These are phyloP conservation scores for Magallana ariakensis DNA, from an alignment of 1,140 invertebrate genomes.

Conservation along the genomic window DNA sequence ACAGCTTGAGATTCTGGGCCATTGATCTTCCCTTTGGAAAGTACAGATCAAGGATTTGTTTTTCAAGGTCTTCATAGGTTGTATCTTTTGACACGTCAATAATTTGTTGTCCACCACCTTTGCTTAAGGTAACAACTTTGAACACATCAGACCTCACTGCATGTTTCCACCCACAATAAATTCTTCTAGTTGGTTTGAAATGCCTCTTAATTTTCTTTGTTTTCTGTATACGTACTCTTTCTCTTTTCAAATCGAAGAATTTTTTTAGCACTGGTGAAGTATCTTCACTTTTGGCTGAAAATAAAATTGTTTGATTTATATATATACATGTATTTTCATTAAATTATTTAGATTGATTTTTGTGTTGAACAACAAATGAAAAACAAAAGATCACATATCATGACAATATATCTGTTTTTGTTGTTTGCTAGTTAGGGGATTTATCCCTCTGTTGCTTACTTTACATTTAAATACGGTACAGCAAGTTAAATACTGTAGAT, in stretches of 20 bases:
- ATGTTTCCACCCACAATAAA: constrained; percentile 6
- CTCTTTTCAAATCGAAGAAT: neutral
- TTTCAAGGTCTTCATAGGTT: neutral
- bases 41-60: neutral
- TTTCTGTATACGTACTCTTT: neutral
- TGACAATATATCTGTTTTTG: no score
- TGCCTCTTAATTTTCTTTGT: neutral
- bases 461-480: neutral
- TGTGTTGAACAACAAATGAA: no score
- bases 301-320: neutral
- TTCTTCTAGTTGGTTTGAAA: neutral
- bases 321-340: neutral
- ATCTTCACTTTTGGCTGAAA: constrained; percentile 10
- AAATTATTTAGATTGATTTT: neutral
- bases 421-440: no score
- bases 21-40: constrained; percentile 1
- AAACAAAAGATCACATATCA: no score
- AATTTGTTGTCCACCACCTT: neutral
- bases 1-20: neutral
- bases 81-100: constrained; percentile 13
- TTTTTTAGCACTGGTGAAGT: neutral
- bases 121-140: neutral
- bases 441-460: neutral
- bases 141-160: neutral
- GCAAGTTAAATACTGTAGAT: neutral